Base-by-base conservation (phyloP, 2,797 vertebrate species). In the Australoheros facetus region DNA sequence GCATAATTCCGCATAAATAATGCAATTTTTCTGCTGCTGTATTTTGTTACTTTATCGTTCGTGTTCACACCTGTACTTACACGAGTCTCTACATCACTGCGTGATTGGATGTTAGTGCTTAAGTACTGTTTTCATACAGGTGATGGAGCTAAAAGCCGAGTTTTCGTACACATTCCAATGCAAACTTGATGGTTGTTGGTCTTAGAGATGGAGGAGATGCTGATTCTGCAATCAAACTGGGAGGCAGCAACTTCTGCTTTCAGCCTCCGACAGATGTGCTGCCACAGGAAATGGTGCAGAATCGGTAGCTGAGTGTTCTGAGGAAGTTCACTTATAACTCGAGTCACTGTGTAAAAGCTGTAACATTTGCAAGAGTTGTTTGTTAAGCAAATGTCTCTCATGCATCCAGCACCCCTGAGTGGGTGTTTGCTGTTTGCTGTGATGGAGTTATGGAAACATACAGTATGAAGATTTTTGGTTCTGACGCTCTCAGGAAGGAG, bases 241-340 rank as follows among this genome's bases (percentile, higher is more conserved):
- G 55, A 77, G 3, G 1, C 7, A 56, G 3, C 17, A 21, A 39
- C 59, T 81, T 86, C 85, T 75, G 71, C 78, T 81, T 79, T 83
- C 37, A 5, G 37, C 2, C 1, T 7, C 3, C 14, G 1, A 3
- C 19, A 12, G 13, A n/a, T 9, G 13, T 8, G 2, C 45, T 5
- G 3, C 4, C 3, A 23, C 53, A 56, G 21, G 37, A 75, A 19
- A n/a, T 53, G 48, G 34, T 74, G 73, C 56, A 0, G 37, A 14
- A 26, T 0, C 39, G 10, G 26, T 28, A 4, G 16, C 9, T 28
- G 39, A 45, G 23, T 10, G 39, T 66, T 66, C 23, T 26, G 42
- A 2, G 39, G 39, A 64, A 64, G 5, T 17, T 45, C 21, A 21
- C 21, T 26, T 17, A 5, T 48, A 66, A 28, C 39, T 28, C 21